Conservation (phyloP, 2,113 vertebrate genomes). For the Mormyrus lacerda region DNA sequence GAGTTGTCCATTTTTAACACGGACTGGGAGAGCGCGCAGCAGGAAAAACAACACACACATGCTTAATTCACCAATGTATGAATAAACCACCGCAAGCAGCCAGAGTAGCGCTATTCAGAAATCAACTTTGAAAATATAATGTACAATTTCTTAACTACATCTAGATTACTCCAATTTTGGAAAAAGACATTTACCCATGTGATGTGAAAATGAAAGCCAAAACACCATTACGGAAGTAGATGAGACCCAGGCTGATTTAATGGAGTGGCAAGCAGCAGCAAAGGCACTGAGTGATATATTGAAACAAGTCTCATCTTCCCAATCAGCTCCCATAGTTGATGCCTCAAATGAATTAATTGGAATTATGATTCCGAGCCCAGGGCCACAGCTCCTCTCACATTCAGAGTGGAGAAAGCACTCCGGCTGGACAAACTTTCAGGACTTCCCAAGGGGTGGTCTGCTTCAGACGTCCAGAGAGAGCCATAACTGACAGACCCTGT, state of each 20-base stretch:
- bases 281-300: background rate
- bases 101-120: background rate
- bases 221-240: background rate
- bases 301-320: background rate
- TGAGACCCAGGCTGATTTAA: background rate
- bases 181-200: background rate
- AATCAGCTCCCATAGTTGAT: background rate
- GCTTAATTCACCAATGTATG: background rate
- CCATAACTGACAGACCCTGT: constrained; percentile 37
- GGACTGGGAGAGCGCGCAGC: background rate
- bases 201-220: background rate
- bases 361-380: constrained; percentile 6
- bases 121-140: background rate
- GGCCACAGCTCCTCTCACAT: too few species aligned
- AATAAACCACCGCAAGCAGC: background rate
- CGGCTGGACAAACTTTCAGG: constrained; percentile 28
- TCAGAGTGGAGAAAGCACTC: background rate
- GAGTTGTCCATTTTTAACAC: background rate
- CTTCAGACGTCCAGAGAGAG: background rate
- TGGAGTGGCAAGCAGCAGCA: background rate
- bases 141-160: background rate
- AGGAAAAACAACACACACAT: background rate
- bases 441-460: background rate
- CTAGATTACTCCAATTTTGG: background rate
- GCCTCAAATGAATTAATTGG: background rate